Evolutionary conservation across 1,140 invertebrate genomes (phyloP).

Genomic region (Aphidius ervi): DNA sequence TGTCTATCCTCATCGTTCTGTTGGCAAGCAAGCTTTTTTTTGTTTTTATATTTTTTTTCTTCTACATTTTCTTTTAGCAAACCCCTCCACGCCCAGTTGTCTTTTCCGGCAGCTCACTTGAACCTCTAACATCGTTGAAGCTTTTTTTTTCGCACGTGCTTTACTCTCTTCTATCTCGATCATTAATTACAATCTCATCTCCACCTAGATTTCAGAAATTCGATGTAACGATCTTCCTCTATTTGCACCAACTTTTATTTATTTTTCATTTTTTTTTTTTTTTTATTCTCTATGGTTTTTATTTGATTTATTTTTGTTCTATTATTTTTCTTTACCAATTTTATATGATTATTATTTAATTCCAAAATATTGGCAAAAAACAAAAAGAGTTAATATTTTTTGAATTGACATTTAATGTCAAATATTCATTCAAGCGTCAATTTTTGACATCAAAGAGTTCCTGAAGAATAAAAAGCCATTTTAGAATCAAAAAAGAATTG

Average conservation of each 20-base stretch:
- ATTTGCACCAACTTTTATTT: constrained; percentile 2
- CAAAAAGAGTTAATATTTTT: no score
- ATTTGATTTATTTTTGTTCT: no score
- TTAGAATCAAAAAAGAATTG: background rate
- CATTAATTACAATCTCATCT: constrained; percentile 20
- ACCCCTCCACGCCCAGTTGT: background rate
- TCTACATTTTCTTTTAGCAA: background rate
- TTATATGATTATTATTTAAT: no score
- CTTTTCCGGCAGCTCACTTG: constrained; percentile 6
- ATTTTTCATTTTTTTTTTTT: constrained; percentile 10
- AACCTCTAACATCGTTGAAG: constrained; percentile 10
- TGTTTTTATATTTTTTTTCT: background rate
- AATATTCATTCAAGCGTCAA: no score
- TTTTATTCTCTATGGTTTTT: background rate
- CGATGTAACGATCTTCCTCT: constrained; percentile 9
- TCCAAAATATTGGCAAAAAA: no score
- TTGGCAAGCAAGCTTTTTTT: background rate
- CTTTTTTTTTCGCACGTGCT: constrained; percentile 8
- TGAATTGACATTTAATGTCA: no score
- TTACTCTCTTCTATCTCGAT: constrained; percentile 7
- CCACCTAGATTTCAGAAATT: constrained; percentile 21
- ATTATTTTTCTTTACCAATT: no score
- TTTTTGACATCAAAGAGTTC: no score
- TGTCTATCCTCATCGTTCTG: background rate
- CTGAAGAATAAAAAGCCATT: no score